Evolutionary conservation across 2,113 vertebrate genomes (phyloP).

Genomic region (Cariama cristata): DNA sequence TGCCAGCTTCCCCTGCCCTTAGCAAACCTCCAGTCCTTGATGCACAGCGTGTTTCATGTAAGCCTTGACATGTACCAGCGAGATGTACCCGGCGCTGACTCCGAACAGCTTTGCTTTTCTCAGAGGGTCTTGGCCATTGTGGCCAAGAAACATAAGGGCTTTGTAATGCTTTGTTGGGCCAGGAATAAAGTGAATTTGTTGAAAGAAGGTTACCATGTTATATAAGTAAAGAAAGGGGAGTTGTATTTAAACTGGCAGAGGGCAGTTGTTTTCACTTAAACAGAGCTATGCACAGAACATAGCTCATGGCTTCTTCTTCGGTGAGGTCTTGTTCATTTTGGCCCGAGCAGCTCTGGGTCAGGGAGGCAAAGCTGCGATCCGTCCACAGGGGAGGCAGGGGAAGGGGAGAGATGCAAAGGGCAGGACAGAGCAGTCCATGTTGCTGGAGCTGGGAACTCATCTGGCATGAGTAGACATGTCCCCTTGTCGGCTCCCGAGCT

Average conservation of each 20-base stretch:
- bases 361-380: background rate
- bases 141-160: constrained; percentile 50
- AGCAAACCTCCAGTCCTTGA: background rate
- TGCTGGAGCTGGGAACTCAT: accelerated
- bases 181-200: constrained; percentile 18
- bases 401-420: background rate
- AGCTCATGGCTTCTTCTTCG: constrained; percentile 17
- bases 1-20: constrained; percentile 23
- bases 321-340: constrained; percentile 67
- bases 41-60: background rate
- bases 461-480: background rate
- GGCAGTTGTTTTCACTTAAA: constrained; percentile 57
- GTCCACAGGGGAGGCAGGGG: background rate
- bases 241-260: constrained; percentile 67
- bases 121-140: background rate
- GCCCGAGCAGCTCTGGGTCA: background rate
- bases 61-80: background rate
- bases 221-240: constrained; percentile 39
- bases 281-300: constrained; percentile 30
- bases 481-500: background rate
- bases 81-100: background rate
- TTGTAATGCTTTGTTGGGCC: background rate
- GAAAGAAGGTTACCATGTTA: constrained; percentile 52
- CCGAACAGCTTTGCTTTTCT: background rate
- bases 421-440: background rate